Evolutionary conservation across 2,888 invertebrate genomes (phyloP).

Genomic region (Sisyra terminalis): DNA sequence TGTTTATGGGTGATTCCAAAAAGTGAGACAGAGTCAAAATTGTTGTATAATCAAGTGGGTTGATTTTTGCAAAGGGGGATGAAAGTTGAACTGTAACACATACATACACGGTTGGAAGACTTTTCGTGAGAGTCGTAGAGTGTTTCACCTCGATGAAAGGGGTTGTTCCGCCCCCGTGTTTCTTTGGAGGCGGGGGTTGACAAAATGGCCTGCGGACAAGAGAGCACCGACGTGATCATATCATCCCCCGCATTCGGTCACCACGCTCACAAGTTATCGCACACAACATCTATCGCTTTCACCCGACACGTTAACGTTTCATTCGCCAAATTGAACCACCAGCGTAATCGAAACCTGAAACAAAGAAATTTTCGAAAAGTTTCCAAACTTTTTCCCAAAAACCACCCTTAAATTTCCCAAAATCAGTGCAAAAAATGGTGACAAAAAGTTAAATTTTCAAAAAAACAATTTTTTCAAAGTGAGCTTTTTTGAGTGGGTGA

Average conservation of each 20-base stretch:
- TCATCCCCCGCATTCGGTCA: conserved; percentile 1
- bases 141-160: neutral
- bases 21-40: no score
- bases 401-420: neutral
- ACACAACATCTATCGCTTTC: neutral
- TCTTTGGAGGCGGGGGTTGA: conserved; percentile 27
- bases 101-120: no score
- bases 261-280: conserved; percentile 1
- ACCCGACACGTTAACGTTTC: neutral
- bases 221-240: conserved; percentile 27
- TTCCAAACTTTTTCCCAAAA: no score
- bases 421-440: neutral
- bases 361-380: neutral
- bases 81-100: no score
- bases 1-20: no score
- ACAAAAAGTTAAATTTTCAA: neutral
- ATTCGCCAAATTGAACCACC: neutral
- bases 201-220: conserved; percentile 43
- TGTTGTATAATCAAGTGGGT: no score
- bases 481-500: neutral
- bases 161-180: conserved; percentile 19
- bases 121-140: no score
- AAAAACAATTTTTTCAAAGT: neutral
- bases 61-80: no score
- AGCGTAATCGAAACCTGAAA: neutral